phyloP scores from a whole-genome alignment of 2,888 invertebrate genomes.

The Drosophila buzzatii region DNA sequence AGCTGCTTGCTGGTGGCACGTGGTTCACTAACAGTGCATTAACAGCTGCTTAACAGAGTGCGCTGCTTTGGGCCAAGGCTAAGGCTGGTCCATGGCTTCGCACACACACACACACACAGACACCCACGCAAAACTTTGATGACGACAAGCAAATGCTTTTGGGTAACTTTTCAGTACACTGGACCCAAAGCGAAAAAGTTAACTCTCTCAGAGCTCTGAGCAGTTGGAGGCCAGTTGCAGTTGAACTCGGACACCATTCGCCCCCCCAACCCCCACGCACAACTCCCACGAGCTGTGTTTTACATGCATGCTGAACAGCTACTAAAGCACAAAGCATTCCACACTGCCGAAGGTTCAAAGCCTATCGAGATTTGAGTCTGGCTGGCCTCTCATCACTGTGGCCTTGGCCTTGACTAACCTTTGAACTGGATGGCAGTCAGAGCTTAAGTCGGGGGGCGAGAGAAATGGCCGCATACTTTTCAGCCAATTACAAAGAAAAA shows the following conservation, averaged over 20 bases:
- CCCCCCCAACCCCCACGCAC: no score
- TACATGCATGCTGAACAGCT: constrained; percentile 35
- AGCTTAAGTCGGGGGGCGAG: neutral
- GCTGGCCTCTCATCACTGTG: constrained; percentile 19
- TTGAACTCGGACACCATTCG: neutral
- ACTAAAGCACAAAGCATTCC: constrained; percentile 52
- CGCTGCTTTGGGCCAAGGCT: constrained; percentile 68
- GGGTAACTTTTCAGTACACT: constrained; percentile 43
- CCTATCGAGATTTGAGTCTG: constrained; percentile 30
- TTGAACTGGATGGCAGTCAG: constrained; percentile 48
- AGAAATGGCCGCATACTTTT: neutral
- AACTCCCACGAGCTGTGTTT: constrained; percentile 11
- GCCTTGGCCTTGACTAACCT: constrained; percentile 63
- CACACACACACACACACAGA: constrained; percentile 17
- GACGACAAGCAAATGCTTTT: constrained; percentile 79
- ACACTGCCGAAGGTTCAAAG: neutral
- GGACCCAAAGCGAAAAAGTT: constrained; percentile 44
- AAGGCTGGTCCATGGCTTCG: constrained; percentile 68
- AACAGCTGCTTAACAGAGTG: constrained; percentile 34
- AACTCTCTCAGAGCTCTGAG: constrained; percentile 14
- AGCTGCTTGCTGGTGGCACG: constrained; percentile 48
- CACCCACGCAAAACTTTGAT: constrained; percentile 53
- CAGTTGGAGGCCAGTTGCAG: constrained; percentile 39
- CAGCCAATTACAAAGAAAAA: constrained; percentile 34
- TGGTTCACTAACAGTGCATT: constrained; percentile 51